These are phyloP conservation scores for Bambusicola thoracicus DNA, from an alignment of 2,113 vertebrate genomes.

Conservation along the genomic window DNA sequence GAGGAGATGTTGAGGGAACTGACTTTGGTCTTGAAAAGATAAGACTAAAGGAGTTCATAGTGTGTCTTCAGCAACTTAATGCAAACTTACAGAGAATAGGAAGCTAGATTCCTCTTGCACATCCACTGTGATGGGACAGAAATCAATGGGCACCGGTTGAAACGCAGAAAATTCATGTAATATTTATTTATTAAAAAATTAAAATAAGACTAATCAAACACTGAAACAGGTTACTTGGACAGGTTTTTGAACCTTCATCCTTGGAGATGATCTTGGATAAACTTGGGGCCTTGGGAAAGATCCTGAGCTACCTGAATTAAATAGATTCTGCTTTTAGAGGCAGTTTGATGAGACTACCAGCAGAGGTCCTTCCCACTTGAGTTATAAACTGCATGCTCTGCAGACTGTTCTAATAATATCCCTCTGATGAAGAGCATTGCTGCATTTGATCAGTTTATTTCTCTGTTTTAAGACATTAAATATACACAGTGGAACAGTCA, in stretches of 20 bases:
- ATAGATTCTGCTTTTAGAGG: not conserved
- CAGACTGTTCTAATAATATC: not conserved
- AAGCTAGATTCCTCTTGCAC: not conserved
- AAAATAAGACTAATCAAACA: not conserved
- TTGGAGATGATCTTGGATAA: not conserved
- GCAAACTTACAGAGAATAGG: not conserved
- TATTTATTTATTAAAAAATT: not conserved
- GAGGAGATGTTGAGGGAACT: not conserved
- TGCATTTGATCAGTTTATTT: not conserved
- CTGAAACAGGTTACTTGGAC: not conserved
- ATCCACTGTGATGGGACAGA: not conserved
- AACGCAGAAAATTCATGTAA: not conserved
- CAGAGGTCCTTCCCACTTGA: not conserved
- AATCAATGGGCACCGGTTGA: fast-evolving
- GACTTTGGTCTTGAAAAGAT: not conserved
- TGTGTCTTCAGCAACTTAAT: not conserved
- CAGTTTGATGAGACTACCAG: not conserved
- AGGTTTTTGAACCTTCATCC: not conserved
- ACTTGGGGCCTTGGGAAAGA: not conserved
- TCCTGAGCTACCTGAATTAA: not conserved
- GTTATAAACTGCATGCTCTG: not conserved
- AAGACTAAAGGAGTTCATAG: not conserved
- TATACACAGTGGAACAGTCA: not conserved
- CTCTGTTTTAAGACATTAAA: not conserved
- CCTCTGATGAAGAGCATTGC: not conserved